These are phyloP conservation scores for Ceratothoa steindachneri DNA, from an alignment of 2,888 invertebrate genomes.

Conservation along the genomic window DNA sequence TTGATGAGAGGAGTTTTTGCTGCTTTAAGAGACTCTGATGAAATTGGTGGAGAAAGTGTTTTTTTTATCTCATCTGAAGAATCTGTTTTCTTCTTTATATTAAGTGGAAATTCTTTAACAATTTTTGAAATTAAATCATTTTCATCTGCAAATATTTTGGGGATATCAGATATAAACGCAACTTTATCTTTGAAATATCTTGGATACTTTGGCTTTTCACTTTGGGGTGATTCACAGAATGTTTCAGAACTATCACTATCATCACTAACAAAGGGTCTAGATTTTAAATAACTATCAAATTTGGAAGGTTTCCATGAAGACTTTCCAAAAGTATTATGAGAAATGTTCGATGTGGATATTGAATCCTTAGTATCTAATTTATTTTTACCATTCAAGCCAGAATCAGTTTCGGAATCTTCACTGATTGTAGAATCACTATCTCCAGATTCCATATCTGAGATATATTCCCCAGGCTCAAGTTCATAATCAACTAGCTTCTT, in stretches of 20 bases:
- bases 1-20: conserved; percentile 1
- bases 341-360: too few species aligned
- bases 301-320: not conserved
- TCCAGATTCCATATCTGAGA: not conserved
- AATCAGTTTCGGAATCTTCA: not conserved
- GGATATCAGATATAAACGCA: not conserved
- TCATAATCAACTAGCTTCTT: not conserved
- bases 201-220: conserved; percentile 1
- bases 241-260: not conserved
- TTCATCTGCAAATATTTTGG: not conserved
- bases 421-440: not conserved
- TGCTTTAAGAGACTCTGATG: conserved; percentile 3
- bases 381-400: too few species aligned
- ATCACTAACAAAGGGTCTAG: not conserved
- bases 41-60: not conserved
- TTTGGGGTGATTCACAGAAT: not conserved
- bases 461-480: not conserved
- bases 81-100: not conserved
- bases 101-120: not conserved
- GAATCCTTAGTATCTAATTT: too few species aligned
- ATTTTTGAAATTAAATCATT: not conserved
- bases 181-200: conserved; percentile 2
- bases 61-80: not conserved
- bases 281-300: not conserved
- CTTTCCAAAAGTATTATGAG: too few species aligned